Conservation (phyloP, 2,113 vertebrate species). For the Tachycineta bicolor region DNA sequence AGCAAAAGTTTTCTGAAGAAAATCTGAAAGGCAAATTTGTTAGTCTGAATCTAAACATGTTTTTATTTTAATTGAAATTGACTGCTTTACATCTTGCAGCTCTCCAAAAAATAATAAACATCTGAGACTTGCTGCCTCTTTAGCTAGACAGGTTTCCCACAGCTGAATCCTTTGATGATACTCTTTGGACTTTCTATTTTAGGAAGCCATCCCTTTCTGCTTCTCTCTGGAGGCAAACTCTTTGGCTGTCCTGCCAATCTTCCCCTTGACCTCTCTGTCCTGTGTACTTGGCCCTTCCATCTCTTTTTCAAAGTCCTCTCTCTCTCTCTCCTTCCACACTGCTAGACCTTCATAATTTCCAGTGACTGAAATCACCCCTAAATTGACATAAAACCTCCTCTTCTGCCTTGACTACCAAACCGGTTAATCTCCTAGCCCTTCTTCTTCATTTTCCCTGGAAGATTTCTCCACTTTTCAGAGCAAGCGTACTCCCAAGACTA, state of each 20-base stretch:
- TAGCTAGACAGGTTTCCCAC: constrained; percentile 71
- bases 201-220: constrained; percentile 51
- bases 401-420: not conserved
- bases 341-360: not conserved
- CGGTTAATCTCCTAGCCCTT: not conserved
- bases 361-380: not conserved
- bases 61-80: constrained; percentile 9
- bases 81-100: constrained; percentile 25
- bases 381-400: not conserved
- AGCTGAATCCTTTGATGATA: constrained; percentile 69
- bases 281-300: constrained; percentile 29
- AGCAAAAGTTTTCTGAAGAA: not conserved
- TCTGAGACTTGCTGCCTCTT: constrained; percentile 31
- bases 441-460: not conserved
- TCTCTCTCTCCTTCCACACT: not conserved
- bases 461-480: not conserved
- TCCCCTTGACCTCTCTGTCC: constrained; percentile 47
- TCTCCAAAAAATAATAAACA: constrained; percentile 69
- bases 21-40: constrained; percentile 1
- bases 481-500: not conserved
- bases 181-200: constrained; percentile 66
- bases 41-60: not conserved
- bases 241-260: constrained; percentile 64
- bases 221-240: constrained; percentile 59
- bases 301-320: constrained; percentile 1